Conservation (phyloP, 1,140 invertebrate genomes). For the Coptotermes formosanus region DNA sequence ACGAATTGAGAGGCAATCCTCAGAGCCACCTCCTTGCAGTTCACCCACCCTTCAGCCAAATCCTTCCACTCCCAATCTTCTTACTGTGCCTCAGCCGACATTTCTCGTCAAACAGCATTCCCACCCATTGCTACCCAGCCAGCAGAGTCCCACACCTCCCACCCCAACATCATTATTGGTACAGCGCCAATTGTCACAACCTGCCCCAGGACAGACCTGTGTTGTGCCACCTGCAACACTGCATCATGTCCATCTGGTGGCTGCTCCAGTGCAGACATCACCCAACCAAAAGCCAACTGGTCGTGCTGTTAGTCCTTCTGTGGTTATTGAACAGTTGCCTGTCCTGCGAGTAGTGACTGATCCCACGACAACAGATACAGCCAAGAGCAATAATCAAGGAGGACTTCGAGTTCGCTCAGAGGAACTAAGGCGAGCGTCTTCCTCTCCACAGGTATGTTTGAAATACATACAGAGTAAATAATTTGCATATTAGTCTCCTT, state of each 20-base stretch:
- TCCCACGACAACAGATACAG: background rate
- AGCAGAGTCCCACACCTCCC: conserved; percentile 43
- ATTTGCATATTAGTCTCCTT: no score
- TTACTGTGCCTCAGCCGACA: conserved; percentile 56
- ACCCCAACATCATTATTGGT: conserved; percentile 42
- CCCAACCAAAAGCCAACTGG: conserved; percentile 29
- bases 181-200: conserved; percentile 55
- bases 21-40: conserved; percentile 54
- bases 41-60: conserved; percentile 41
- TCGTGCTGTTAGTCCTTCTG: conserved; percentile 44
- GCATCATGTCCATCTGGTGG: conserved; percentile 44
- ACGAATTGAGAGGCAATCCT: conserved; percentile 58
- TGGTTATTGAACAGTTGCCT: conserved; percentile 40
- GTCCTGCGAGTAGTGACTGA: conserved; percentile 16
- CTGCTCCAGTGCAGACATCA: conserved; percentile 33
- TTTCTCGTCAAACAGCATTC: conserved; percentile 65
- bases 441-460: conserved; percentile 29
- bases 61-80: conserved; percentile 45
- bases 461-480: no score
- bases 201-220: conserved; percentile 40
- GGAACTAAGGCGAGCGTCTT: conserved; percentile 44
- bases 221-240: conserved; percentile 37
- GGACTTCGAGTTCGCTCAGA: conserved; percentile 48
- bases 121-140: conserved; percentile 60
- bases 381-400: background rate